Conservation (phyloP, 2,888 invertebrate genomes). For the Sphaerophoria taeniata region DNA sequence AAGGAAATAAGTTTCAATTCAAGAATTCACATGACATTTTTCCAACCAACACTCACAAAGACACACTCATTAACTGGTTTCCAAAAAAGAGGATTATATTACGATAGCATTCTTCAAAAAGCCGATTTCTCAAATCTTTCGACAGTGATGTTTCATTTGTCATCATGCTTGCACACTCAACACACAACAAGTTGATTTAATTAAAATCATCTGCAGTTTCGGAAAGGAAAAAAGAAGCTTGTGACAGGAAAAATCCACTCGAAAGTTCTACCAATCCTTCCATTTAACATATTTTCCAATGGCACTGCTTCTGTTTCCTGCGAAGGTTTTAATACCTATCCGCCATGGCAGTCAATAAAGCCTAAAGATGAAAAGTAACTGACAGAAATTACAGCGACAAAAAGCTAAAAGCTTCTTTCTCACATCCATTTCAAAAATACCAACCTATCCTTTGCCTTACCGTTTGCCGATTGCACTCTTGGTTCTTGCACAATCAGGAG, state of each 20-base stretch:
- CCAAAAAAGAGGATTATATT: too few relatives aligned
- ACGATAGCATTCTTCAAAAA: too few relatives aligned
- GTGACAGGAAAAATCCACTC: slow-evolving; percentile 47
- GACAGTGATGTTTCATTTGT: not conserved
- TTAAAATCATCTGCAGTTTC: slow-evolving; percentile 65
- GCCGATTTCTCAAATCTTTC: too few relatives aligned
- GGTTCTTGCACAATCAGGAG: slow-evolving; percentile 23
- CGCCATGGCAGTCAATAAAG: not conserved
- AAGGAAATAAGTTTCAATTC: too few relatives aligned
- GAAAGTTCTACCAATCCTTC: slow-evolving; percentile 8
- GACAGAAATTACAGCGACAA: slow-evolving; percentile 50
- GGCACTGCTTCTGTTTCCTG: not conserved
- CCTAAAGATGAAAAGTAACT: slow-evolving; percentile 29
- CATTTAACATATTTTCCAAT: slow-evolving; percentile 10
- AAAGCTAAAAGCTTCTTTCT: slow-evolving; percentile 45
- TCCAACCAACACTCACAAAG: too few relatives aligned
- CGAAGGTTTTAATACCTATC: not conserved
- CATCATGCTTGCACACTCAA: slow-evolving; percentile 20
- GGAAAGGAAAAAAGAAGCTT: slow-evolving; percentile 45
- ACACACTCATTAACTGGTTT: too few relatives aligned
- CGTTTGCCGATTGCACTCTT: slow-evolving; percentile 52
- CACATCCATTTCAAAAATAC: slow-evolving; percentile 41
- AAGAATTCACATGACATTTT: too few relatives aligned
- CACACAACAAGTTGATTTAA: slow-evolving; percentile 63
- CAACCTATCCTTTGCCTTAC: not conserved